Percentiles rank a stretch among this genome's conserved stretches.
phyloP scores from a whole-genome alignment of 2,888 invertebrate genomes.

The Syrphus vitripennis region DNA sequence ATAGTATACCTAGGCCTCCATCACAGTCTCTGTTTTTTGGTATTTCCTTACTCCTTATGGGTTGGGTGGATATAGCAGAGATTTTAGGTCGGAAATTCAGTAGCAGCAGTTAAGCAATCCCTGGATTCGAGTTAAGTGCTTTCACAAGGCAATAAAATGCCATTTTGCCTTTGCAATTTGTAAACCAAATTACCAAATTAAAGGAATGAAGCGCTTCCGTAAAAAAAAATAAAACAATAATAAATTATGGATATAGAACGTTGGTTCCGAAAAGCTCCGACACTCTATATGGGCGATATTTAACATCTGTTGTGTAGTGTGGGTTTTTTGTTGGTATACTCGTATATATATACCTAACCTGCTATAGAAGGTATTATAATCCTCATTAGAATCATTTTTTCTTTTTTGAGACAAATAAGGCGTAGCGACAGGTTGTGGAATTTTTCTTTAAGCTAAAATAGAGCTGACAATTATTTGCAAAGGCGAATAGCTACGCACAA shows the following conservation, averaged over 20 bases:
- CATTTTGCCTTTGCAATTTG: slow-evolving; percentile 70
- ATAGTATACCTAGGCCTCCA: slow-evolving; percentile 42
- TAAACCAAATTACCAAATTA: slow-evolving; percentile 71
- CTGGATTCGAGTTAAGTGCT: slow-evolving; percentile 70
- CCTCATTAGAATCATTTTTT: slow-evolving; percentile 12
- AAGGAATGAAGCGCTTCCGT: slow-evolving; percentile 65
- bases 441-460: not conserved
- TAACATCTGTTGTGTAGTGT: slow-evolving; percentile 2
- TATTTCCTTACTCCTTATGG: slow-evolving; percentile 44
- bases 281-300: not conserved
- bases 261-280: not conserved
- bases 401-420: not conserved
- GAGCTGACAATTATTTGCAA: no score
- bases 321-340: not conserved
- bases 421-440: not conserved
- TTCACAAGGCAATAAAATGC: slow-evolving; percentile 71
- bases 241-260: slow-evolving; percentile 23
- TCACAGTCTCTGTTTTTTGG: slow-evolving; percentile 28
- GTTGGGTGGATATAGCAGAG: slow-evolving; percentile 23
- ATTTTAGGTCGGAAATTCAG: slow-evolving; percentile 60
- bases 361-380: not conserved
- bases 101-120: slow-evolving; percentile 61
- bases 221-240: slow-evolving; percentile 32
- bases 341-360: no score
- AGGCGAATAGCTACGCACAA: no score